These are phyloP conservation scores for Ornithorhynchus anatinus DNA, from an alignment of 2,113 vertebrate species.

Conservation along the genomic window DNA sequence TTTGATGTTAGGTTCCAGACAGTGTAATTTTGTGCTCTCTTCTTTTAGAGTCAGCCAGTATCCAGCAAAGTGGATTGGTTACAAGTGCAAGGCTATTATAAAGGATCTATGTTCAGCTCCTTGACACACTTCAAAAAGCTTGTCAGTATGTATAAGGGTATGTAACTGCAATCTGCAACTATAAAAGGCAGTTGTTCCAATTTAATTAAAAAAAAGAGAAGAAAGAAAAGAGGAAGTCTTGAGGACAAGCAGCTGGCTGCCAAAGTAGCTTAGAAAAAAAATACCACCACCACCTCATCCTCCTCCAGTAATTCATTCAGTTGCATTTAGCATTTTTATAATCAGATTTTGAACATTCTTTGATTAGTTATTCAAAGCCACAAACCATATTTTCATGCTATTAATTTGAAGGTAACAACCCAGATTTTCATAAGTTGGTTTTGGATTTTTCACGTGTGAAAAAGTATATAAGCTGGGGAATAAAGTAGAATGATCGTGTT, in stretches of 20 bases:
- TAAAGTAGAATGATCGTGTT: no score
- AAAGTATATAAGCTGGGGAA: no score
- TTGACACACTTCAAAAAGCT: no score
- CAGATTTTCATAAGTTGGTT: not conserved
- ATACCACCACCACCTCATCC: not conserved
- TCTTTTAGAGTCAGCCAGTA: slow-evolving; percentile 22
- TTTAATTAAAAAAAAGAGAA: no score
- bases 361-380: not conserved
- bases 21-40: slow-evolving; percentile 9
- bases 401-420: not conserved
- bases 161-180: no score
- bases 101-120: no score
- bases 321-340: not conserved
- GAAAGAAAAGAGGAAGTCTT: no score
- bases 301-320: not conserved
- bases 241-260: not conserved
- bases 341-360: not conserved
- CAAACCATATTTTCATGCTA: not conserved
- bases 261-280: not conserved
- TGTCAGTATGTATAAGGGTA: no score
- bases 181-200: no score
- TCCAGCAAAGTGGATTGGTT: no score
- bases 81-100: no score
- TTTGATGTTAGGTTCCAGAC: not conserved
- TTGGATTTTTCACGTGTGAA: not conserved